Evolutionary conservation across 2,888 invertebrate genomes (phyloP).

Genomic region (Graphium colonna): DNA sequence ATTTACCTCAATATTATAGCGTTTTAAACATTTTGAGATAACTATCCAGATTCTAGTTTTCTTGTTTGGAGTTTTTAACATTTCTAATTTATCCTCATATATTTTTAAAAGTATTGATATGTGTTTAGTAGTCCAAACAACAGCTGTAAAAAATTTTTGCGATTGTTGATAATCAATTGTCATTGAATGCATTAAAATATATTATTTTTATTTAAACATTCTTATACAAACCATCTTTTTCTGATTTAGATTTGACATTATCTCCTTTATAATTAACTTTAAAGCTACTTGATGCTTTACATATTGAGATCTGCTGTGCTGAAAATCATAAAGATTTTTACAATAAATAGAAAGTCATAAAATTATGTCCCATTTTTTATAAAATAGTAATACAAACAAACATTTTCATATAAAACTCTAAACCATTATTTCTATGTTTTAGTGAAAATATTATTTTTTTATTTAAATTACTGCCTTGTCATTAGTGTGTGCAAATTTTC

Average conservation of each 20-base stretch:
- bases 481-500: too few species aligned
- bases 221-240: conserved; percentile 4
- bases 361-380: too few species aligned
- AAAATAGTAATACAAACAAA: too few species aligned
- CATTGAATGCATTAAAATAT: too few species aligned
- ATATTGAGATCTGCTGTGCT: conserved; percentile 5
- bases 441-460: too few species aligned
- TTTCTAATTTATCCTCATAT: conserved; percentile 49
- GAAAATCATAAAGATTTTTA: too few species aligned
- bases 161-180: too few species aligned
- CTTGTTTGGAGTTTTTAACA: conserved; percentile 54
- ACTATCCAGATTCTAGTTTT: conserved; percentile 53
- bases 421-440: too few species aligned
- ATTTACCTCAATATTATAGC: conserved; percentile 45
- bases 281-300: background rate
- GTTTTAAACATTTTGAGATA: conserved; percentile 46
- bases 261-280: conserved; percentile 1
- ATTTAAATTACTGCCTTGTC: too few species aligned
- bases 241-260: conserved; percentile 10
- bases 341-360: too few species aligned
- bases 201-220: too few species aligned
- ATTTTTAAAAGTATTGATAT: conserved; percentile 44
- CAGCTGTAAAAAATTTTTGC: conserved; percentile 37
- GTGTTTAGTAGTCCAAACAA: conserved; percentile 48
- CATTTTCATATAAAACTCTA: too few species aligned